phyloP scores from a whole-genome alignment of 2,113 vertebrate species.

The Pimephales promelas region DNA sequence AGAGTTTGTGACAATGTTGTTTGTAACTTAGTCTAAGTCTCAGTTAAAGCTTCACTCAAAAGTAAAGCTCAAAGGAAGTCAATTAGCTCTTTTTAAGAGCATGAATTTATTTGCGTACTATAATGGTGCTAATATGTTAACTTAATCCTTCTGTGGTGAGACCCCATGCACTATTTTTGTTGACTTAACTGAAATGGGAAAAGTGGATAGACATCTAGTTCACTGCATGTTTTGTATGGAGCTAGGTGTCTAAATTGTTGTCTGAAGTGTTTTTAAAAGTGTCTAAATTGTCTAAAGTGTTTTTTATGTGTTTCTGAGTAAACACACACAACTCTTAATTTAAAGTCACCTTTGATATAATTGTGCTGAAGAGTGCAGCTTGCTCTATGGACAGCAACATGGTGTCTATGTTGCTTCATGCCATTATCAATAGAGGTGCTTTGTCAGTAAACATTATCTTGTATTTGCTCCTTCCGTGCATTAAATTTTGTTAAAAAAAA shows the following conservation, averaged over 20 bases:
- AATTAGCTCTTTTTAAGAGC: constrained; percentile 54
- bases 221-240: neutral
- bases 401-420: neutral
- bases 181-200: neutral
- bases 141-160: neutral
- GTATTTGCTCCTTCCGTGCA: neutral
- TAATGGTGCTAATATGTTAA: neutral
- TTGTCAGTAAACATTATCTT: neutral
- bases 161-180: neutral
- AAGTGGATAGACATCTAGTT: neutral
- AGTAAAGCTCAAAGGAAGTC: constrained; percentile 37
- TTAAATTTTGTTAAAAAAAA: neutral
- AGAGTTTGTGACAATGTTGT: constrained; percentile 23
- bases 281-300: too few relatives aligned
- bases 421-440: neutral
- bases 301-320: neutral
- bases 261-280: too few relatives aligned
- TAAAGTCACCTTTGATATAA: neutral
- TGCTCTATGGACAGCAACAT: neutral
- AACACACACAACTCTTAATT: neutral
- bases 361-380: neutral
- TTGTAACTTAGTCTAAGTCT: neutral
- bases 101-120: constrained; percentile 49
- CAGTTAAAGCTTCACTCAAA: neutral
- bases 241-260: neutral